Evolutionary conservation across 1,140 invertebrate species (phyloP).

Genomic region (Neodiprion lecontei): DNA sequence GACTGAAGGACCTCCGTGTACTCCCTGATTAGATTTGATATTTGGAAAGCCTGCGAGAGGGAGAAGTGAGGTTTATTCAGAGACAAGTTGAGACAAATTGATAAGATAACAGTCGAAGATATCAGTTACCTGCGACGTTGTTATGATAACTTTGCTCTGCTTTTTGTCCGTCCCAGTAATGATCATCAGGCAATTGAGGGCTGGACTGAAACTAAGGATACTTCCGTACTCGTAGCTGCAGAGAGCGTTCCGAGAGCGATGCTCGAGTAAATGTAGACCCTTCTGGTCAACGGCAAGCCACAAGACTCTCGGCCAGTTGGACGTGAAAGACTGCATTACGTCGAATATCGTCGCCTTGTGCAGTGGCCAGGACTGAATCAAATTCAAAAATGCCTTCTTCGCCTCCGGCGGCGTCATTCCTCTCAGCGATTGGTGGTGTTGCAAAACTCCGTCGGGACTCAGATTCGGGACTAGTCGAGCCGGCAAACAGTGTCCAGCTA

Average conservation of each 20-base stretch:
- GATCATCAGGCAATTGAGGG: conserved; percentile 88
- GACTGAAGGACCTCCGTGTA: conserved; percentile 82
- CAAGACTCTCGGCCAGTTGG: conserved; percentile 89
- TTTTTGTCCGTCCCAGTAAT: conserved; percentile 87
- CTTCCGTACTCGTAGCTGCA: conserved; percentile 89
- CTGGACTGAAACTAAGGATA: conserved; percentile 87
- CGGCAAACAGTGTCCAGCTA: conserved; percentile 83
- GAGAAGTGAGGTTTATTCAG: conserved; percentile 13
- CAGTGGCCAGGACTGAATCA: conserved; percentile 92
- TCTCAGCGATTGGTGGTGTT: conserved; percentile 86
- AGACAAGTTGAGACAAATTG: not conserved
- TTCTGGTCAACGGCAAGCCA: conserved; percentile 93
- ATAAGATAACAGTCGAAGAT: conserved; percentile 11
- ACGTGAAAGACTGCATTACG: conserved; percentile 96
- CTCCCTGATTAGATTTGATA: conserved; percentile 91
- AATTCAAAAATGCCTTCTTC: conserved; percentile 92
- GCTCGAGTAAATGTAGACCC: conserved; percentile 90
- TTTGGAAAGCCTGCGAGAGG: conserved; percentile 83
- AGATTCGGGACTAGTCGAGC: conserved; percentile 77
- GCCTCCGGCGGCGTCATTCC: conserved; percentile 86
- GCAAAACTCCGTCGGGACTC: conserved; percentile 79
- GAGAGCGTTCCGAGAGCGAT: conserved; percentile 84
- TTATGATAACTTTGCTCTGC: conserved; percentile 89
- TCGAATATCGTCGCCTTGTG: conserved; percentile 94
- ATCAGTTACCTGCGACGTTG: conserved; percentile 78